phyloP scores from a whole-genome alignment of 2,113 vertebrate genomes.

The Triplophysa tibetana region DNA sequence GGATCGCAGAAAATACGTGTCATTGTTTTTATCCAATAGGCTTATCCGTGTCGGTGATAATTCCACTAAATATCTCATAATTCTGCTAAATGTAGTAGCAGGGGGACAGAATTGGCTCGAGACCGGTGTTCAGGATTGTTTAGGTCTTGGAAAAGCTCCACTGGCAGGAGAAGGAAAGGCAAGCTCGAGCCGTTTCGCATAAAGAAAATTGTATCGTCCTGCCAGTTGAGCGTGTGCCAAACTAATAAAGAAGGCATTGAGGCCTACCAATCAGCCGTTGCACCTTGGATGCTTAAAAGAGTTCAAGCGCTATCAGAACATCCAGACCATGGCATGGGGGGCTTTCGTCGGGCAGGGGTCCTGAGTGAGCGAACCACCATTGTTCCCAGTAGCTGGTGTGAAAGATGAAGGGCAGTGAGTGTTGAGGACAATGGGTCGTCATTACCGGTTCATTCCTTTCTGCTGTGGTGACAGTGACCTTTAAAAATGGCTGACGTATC shows the following conservation, averaged over 20 bases:
- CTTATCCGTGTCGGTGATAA: slow-evolving; percentile 15
- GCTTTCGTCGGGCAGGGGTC: background rate
- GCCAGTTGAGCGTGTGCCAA: slow-evolving; percentile 69
- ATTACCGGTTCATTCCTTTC: background rate
- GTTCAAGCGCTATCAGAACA: slow-evolving; percentile 46
- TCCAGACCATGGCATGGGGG: slow-evolving; percentile 43
- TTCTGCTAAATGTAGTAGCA: slow-evolving; percentile 29
- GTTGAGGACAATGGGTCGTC: slow-evolving; percentile 20
- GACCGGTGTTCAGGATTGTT: slow-evolving; percentile 6
- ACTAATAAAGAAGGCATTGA: slow-evolving; percentile 60
- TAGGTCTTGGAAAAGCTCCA: slow-evolving; percentile 10
- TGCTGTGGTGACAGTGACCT: slow-evolving; percentile 45
- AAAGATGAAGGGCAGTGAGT: slow-evolving; percentile 36
- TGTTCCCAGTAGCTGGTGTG: slow-evolving; percentile 36
- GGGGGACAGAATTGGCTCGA: slow-evolving; percentile 29
- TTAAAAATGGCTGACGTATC: slow-evolving; percentile 44
- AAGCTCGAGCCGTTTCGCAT: slow-evolving; percentile 54
- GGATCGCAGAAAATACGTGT: background rate
- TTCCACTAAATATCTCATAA: slow-evolving; percentile 36
- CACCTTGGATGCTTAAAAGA: slow-evolving; percentile 53
- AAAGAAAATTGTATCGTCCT: slow-evolving; percentile 66
- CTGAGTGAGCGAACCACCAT: slow-evolving; percentile 33
- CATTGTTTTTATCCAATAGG: background rate
- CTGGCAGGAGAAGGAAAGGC: slow-evolving; percentile 52
- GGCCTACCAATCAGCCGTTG: slow-evolving; percentile 60